Evolutionary conservation across 2,113 vertebrate genomes (phyloP), one percentile per base, ranked within the genome.

Genomic region (Holacanthus passer): DNA sequence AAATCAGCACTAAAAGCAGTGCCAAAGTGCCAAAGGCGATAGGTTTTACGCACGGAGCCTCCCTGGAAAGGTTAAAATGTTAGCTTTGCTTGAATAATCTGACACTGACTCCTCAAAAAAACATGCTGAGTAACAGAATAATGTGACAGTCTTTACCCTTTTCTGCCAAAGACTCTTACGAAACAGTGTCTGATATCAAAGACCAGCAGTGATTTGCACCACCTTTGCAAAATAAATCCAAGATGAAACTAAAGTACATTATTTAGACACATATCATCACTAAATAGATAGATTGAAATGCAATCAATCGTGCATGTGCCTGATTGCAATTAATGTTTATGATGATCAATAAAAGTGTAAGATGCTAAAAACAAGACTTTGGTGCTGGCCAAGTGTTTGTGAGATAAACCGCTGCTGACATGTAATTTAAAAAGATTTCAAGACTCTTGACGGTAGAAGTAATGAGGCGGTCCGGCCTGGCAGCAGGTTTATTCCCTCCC

Each of bases 1-100:
- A 88, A 88, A 91, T 90, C 89, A 83, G 77, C 39, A 37, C 72
- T 74, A 70, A 87, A 82, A 83, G 76, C 73, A n/a, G n/a, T n/a
- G n/a, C n/a, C n/a, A 70, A 69, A 83, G 8, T 35, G 77, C 87
- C 82, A 37, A n/a, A 71, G 84, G 90, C 55, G 7, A 71, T 16
- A 9, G 79, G 13, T 77, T 84, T 80, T 71, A 77, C 24, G 19
- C 47, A 43, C 43, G 19, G 20, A 66, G 72, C 69, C 59, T 72
- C 71, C 60, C 37, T 35, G 59, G 31, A 73, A 62, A 81, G 58
- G 69, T 85, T 74, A 53, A 86, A 79, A 53, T 39, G 35, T 48
- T 47, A 53, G 39, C 37, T 73, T 69, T 35, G 22, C 63, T 73
- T 74, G n/a, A 79, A 73, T 37, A 73, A 69, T 52, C 27, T 53